Evolutionary conservation across 2,888 invertebrate genomes (phyloP).

Genomic region (Peribatodes rhomboidaria): DNA sequence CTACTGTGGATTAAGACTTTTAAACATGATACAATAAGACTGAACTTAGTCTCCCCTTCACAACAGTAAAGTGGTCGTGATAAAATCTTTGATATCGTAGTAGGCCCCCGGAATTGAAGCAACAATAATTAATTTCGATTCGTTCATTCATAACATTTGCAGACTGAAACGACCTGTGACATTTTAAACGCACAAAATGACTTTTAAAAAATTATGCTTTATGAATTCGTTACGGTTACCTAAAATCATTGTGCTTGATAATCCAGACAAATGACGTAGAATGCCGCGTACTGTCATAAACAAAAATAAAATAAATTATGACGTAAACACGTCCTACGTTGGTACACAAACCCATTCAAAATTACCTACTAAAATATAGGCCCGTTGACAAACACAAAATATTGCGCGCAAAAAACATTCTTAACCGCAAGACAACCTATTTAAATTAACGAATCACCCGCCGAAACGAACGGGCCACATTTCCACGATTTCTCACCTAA

Average conservation of each 20-base stretch:
- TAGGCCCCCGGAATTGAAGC: slow-evolving; percentile 4
- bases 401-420: slow-evolving; percentile 2
- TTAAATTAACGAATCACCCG: slow-evolving; percentile 34
- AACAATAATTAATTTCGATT: slow-evolving; percentile 3
- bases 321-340: slow-evolving; percentile 1
- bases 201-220: neutral
- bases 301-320: neutral
- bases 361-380: slow-evolving; percentile 9
- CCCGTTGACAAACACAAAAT: slow-evolving; percentile 17
- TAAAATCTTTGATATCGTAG: neutral
- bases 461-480: slow-evolving; percentile 32
- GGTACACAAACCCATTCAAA: neutral
- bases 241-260: too few relatives aligned
- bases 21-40: too few relatives aligned
- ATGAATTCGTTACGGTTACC: too few relatives aligned
- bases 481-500: slow-evolving; percentile 38
- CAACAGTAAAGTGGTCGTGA: too few relatives aligned
- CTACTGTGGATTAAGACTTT: neutral
- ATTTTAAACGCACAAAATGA: neutral
- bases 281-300: neutral
- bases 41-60: too few relatives aligned
- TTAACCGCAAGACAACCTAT: slow-evolving; percentile 4
- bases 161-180: neutral
- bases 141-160: slow-evolving; percentile 15
- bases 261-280: neutral